Evolutionary conservation across 2,113 vertebrate genomes (phyloP), one percentile per base, ranked within the genome.

Genomic region (Elachura formosa): DNA sequence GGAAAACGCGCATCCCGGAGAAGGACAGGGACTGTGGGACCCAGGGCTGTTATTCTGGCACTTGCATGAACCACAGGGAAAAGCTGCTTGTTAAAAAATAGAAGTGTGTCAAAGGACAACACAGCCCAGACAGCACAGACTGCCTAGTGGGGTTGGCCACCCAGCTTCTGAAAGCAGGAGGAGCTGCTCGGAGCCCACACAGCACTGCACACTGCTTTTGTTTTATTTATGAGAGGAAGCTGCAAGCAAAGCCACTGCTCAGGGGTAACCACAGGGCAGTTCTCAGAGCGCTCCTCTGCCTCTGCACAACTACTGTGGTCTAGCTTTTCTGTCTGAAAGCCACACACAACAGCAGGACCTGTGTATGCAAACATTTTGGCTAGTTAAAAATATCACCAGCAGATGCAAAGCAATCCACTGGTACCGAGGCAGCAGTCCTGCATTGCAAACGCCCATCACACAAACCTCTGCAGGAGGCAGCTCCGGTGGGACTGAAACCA

Each of bases 401-500:
- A 88, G 66, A 69, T 88, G 28, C 15, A 20, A 74, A 75, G 3
- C 2, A 17, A 48, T 14, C 33, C 51, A 15, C 20, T 0, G 0
- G 34, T 8, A 76, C 18, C 3, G 4, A 36, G 34, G 36, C 6
- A 9, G 62, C n/a, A 69, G 20, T 41, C 59, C 54, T 16, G 76
- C 33, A 3, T 3, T 38, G 26, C 52, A 67, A 84, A 45, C 2
- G 0, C 67, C 71, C 10, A 2, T 9, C 69, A 91, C 45, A 58
- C 41, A 72, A 67, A 74, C 43, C 79, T 89, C 82, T n/a, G 66
- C 3, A 5, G 38, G 10, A 93, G 63, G 54, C 81, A 71, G 72
- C 62, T 82, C 69, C 34, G 34, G 73, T 56, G 91, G 88, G 88
- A 85, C 86, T 95, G 78, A 92, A 83, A 81, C 9, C 71, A 31